Percentiles rank a stretch among this genome's conserved stretches.
Conservation (phyloP, 1,140 invertebrate species). For the Atta cephalotes region DNA sequence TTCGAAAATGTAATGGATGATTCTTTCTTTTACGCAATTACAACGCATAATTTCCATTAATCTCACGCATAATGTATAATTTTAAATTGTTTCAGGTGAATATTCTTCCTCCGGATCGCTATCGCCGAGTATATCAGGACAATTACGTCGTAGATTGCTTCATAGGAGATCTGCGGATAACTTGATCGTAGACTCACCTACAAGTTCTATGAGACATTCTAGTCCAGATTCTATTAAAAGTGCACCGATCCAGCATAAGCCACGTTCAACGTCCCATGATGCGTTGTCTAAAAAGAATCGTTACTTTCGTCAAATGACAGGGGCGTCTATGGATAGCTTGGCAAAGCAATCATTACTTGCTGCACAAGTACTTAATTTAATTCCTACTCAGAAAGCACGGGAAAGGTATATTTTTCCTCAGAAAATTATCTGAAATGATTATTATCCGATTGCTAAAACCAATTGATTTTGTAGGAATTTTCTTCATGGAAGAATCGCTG, state of each 20-base stretch:
- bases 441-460: background rate
- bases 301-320: slow-evolving; percentile 73
- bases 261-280: slow-evolving; percentile 83
- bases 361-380: slow-evolving; percentile 92
- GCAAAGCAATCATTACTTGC: slow-evolving; percentile 91
- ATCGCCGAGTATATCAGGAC: slow-evolving; percentile 77
- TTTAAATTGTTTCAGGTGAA: slow-evolving; percentile 74
- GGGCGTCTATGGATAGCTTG: slow-evolving; percentile 89
- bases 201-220: slow-evolving; percentile 81
- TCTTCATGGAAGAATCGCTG: slow-evolving; percentile 92
- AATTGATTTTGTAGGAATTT: slow-evolving; percentile 88
- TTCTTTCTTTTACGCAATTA: slow-evolving; percentile 23
- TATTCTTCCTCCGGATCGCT: slow-evolving; percentile 81
- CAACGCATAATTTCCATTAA: background rate
- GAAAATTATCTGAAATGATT: background rate
- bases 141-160: slow-evolving; percentile 77
- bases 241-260: slow-evolving; percentile 81
- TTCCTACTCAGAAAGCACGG: slow-evolving; percentile 92
- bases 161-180: slow-evolving; percentile 83
- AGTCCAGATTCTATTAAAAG: slow-evolving; percentile 84
- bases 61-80: slow-evolving; percentile 30
- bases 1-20: slow-evolving; percentile 28
- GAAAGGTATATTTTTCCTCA: slow-evolving; percentile 87
- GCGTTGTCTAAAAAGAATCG: slow-evolving; percentile 80
- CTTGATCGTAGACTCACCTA: slow-evolving; percentile 79